Evolutionary conservation across 2,888 invertebrate species (phyloP), one percentile per base, ranked within the genome.

Genomic region (Eupithecia subumbrata): DNA sequence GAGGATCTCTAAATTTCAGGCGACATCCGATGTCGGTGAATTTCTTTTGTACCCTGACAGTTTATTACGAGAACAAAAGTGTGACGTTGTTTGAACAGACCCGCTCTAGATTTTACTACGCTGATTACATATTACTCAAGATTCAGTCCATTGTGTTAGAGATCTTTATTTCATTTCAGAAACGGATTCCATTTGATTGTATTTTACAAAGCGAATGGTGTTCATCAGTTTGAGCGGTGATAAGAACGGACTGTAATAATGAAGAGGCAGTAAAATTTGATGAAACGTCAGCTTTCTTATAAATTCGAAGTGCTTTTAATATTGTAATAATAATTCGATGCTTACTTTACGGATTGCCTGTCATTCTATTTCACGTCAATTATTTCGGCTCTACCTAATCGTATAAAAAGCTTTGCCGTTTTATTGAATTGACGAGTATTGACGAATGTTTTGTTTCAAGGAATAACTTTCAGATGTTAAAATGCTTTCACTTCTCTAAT

Each of bases 41-140:
- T 90, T 91, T 92, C 91, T 92, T 92, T 92, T 92, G 92, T 92
- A 83, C 84, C 84, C 87, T 89, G 90, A 90, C 91, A 90, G 91
- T 92, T 92, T 92, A 92, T 91, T 92, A 91, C 83, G 90, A 90
- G 92, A 91, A 92, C 92, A 92, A 92, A 89, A 89, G 91, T 88
- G 86, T 88, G 88, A 88, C 88, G 87, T 86, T 89, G 88, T 91
- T 89, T 88, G 90, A 91, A 86, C 87, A 87, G 88, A 88, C 87
- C 89, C 91, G 87, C 89, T 92, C 89, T 87, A 90, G 91, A 90
- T 91, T 90, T 90, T 88, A 88, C 88, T 87, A 88, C 88, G 84
- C 88, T 89, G 90, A 92, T 92, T 89, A 89, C 87, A 88, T 86
- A 89, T 91, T 89, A 90, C 88, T 90, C 90, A 89, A 90, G 89